These are phyloP conservation scores for Yasuhikotakia modesta DNA, from an alignment of 2,797 vertebrate genomes.

Conservation along the genomic window DNA sequence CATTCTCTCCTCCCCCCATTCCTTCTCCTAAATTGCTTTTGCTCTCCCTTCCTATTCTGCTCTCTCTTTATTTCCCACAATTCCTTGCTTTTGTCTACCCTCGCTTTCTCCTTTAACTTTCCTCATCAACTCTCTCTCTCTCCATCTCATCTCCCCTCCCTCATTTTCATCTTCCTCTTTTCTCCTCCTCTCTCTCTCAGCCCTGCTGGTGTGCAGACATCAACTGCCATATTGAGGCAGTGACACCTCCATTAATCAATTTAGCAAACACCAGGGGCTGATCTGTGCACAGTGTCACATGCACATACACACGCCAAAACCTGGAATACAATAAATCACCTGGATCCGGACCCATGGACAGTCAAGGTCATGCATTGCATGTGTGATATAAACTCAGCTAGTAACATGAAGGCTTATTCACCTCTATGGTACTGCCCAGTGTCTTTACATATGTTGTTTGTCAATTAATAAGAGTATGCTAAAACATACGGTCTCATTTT, in stretches of 20 bases:
- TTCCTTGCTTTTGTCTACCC: constrained; percentile 33
- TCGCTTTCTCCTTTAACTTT: background rate
- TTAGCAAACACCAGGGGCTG: constrained; percentile 47
- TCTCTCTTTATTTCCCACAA: background rate
- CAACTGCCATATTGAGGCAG: constrained; percentile 58
- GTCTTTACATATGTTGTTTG: background rate
- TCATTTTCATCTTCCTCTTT: constrained; percentile 26
- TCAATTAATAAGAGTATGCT: background rate
- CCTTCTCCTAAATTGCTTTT: constrained; percentile 41
- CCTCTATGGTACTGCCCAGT: background rate
- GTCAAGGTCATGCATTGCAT: constrained; percentile 43
- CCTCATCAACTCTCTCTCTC: background rate
- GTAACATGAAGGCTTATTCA: background rate
- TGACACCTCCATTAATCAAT: constrained; percentile 63
- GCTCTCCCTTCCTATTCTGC: constrained; percentile 8
- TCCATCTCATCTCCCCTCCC: constrained; percentile 39
- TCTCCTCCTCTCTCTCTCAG: constrained; percentile 25
- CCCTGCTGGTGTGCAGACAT: constrained; percentile 48
- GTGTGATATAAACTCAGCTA: constrained; percentile 4
- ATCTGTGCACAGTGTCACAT: constrained; percentile 36
- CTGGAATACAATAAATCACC: constrained; percentile 33
- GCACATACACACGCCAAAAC: constrained; percentile 25
- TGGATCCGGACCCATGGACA: constrained; percentile 29
- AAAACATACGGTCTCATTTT: background rate
- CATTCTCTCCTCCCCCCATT: constrained; percentile 33